phyloP scores from a whole-genome alignment of 2,797 vertebrate species.

The Kryptopterus vitreolus region DNA sequence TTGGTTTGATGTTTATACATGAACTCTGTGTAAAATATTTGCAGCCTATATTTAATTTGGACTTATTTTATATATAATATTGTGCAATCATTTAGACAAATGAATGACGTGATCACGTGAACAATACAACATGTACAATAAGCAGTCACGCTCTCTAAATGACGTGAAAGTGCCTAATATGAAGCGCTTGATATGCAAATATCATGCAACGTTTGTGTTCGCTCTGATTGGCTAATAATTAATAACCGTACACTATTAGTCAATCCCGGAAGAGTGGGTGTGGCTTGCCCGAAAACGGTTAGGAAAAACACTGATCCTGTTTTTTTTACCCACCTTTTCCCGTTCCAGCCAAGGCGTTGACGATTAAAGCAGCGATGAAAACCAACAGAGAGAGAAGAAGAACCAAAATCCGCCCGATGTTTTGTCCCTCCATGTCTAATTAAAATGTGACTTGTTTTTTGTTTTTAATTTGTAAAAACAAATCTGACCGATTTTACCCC shows the following conservation, averaged over 20 bases:
- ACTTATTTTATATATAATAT: too few relatives aligned
- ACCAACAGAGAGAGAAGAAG: constrained; percentile 40
- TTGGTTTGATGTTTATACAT: too few relatives aligned
- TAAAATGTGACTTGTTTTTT: neutral
- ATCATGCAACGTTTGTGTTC: too few relatives aligned
- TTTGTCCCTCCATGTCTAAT: constrained; percentile 11
- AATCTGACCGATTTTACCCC: neutral
- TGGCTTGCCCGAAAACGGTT: neutral
- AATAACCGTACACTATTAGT: neutral
- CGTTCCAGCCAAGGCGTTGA: constrained; percentile 50
- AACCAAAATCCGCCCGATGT: constrained; percentile 30
- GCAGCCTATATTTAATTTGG: too few relatives aligned
- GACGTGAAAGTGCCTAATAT: neutral
- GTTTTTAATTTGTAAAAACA: too few relatives aligned
- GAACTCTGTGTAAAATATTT: too few relatives aligned
- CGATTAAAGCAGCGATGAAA: constrained; percentile 33
- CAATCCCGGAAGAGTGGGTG: neutral
- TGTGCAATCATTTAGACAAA: too few relatives aligned
- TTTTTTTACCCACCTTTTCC: constrained; percentile 45
- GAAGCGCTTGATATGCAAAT: neutral
- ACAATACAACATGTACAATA: neutral
- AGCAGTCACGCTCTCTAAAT: too few relatives aligned
- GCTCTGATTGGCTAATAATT: neutral
- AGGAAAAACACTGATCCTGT: neutral
- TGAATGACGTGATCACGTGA: neutral